Percentiles rank a stretch among this genome's conserved stretches.
Evolutionary conservation across 2,113 vertebrate species (phyloP).

Genomic region (Sturnus vulgaris): DNA sequence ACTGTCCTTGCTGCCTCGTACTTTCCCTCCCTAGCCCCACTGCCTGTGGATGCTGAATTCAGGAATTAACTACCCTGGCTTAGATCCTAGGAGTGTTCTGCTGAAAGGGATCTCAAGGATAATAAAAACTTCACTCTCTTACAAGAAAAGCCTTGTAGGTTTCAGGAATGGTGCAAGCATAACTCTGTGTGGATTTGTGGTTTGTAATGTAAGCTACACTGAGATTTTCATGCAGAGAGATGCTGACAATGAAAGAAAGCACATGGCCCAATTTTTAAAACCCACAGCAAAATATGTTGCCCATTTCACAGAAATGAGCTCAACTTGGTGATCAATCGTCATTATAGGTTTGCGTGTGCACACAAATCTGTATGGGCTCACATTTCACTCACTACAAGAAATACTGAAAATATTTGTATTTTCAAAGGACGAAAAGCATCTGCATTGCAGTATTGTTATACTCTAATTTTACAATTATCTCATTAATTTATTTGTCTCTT

Average conservation of each 20-base stretch:
- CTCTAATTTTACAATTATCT: neutral
- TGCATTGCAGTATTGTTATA: neutral
- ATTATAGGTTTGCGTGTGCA: neutral
- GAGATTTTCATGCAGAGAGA: neutral
- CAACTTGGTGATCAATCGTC: neutral
- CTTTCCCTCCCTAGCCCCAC: neutral
- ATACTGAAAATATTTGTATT: neutral
- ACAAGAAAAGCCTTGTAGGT: neutral
- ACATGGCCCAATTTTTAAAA: neutral
- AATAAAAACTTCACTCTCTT: neutral
- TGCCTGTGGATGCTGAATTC: neutral
- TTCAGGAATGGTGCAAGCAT: neutral
- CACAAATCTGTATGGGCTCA: neutral
- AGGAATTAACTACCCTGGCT: neutral
- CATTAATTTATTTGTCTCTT: neutral
- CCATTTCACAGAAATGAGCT: neutral
- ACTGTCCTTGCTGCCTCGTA: neutral
- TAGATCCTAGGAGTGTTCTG: neutral
- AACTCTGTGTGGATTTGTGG: neutral
- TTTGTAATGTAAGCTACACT: neutral
- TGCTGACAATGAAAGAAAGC: neutral
- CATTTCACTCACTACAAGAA: neutral
- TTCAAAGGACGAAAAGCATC: neutral
- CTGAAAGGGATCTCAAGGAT: neutral
- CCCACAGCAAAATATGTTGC: neutral